Evolutionary conservation across 2,888 invertebrate species (phyloP), one percentile per base, ranked within the genome.

Genomic region (Ditylenchus weischeri): DNA sequence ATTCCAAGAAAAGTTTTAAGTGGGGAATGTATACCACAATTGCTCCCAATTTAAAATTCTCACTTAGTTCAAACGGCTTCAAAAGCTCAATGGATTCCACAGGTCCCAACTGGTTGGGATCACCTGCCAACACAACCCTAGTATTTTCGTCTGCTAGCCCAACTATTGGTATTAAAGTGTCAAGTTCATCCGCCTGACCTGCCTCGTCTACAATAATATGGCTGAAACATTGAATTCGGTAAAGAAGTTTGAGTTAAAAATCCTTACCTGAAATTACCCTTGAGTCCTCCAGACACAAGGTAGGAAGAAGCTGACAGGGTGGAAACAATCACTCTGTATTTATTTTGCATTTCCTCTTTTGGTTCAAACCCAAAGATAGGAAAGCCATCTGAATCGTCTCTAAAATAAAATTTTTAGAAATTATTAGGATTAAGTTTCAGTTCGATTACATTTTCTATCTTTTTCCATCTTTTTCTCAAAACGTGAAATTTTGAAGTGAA

Each of bases 101-200:
- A 5, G 70, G 70, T 4, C 71, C 70, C 19, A 70, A 59, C 38
- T 70, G 70, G 11, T 66, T 60, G 23, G 69, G 70, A 36, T 70
- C 70, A 2, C 70, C 70, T 36, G 70, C 70, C 15, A 70, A 29
- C 11, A 70, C 62, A 35, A 70, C 19, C n/a, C 68, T 62, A 54
- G 71, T 66, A 15, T 29, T 13, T 13, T 0, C 5, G 0, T 43
- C 58, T 23, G 63, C 61, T 10, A 69, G n/a, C 18, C 69, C 65
- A 50, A 61, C 64, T 36, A 70, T 57, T n/a, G 70, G 65, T 29
- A 70, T 60, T 23, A 69, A 54, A 13, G 65, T 58, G 51, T 70
- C 70, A 19, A 69, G 36, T 47, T 70, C 70, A 19, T 58, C 60
- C 13, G 70, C 70, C 43, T 70, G 70, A 0, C 69, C 70, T 21